Base-by-base conservation (phyloP, 2,797 vertebrate species). In the Adrianichthys oophorus region DNA sequence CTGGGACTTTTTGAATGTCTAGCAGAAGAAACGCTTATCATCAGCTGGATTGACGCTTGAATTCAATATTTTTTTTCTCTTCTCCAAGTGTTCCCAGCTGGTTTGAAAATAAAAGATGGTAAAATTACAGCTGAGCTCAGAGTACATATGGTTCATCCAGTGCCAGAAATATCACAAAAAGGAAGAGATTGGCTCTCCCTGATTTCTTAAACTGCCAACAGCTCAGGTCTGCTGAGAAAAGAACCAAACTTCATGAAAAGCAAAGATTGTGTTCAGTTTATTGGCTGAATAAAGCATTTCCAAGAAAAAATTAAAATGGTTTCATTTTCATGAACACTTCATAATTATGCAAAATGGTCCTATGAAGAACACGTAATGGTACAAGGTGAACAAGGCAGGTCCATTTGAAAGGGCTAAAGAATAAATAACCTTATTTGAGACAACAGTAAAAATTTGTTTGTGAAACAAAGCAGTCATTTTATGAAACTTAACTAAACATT, bases 1-100 rank as follows among this genome's bases (percentile, higher is more conserved):
- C 17, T 62, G 47, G 46, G 14, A 16, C 7, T 46, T 41, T 53
- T 26, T 54, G 23, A 62, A 53, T 21, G 17, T 41, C 29, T 12
- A 7, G 45, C 59, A 47, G 4, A 26, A 16, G 15, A 74, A 21
- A 68, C 48, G 48, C 60, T 26, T 53, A 59, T 48, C 67, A 15
- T 21, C 52, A 47, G 32, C 65, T 41, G 68, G 68, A 68, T 50
- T 0, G 50, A 65, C 29, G 59, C 55, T 67, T 56, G 4, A 41
- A 65, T 53, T 46, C 23, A 43, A 50, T 61, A 32, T 51, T 40
- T 26, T 7, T 44, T 15, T 52, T 52, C 15, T 0, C 40, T 42
- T 40, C 18, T 46, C 48, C 66, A 44, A 75, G 74, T 72, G 69
- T 69, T 72, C 46, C 62, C 82, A 82, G 79, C 79, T 82, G 76